Evolutionary conservation across 2,113 vertebrate species (phyloP), one percentile per base, ranked within the genome.

Genomic region (Prietella phreatophila): DNA sequence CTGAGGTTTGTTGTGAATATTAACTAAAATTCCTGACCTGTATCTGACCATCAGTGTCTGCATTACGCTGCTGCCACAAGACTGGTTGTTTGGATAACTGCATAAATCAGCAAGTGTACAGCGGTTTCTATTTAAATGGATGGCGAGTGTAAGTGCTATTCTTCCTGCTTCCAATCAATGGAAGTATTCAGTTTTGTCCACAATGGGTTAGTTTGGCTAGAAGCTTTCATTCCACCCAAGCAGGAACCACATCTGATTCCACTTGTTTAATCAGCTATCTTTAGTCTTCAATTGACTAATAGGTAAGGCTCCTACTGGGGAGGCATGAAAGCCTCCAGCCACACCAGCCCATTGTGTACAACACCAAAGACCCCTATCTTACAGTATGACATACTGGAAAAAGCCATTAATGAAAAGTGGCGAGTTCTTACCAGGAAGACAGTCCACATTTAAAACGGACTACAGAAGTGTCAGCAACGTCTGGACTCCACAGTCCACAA

Each of bases 401-500:
- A 84, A 9, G 30, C 1, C 22, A 60, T 33, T 27, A 87, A 20
- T 15, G 47, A 87, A 87, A 3, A 63, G 33, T 42, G 82, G 17
- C 2, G 19, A 30, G 25, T 58, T 86, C 89, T 90, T 94, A 94
- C 94, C 94, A 94, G 85, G 30, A 78, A 56, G 71, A 83, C 33
- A 75, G 60, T 69, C 81, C 82, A 88, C 50, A 42, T 75, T 2
- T 85, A 19, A 50, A 58, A 58, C 8, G 17, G 75, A 89, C 91
- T 95, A 95, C 90, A 95, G 85, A 55, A 94, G 93, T 60, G 93
- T 95, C 90, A 95, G 86, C 92, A 95, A 88, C 0, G 95, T 96
- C 92, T 95, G 95, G 69, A 95, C 93, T 60, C 94, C 95, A 89
- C 93, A 94, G 89, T 96, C 94, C 90, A 95, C 94, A 90, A 90